A percentile compares a stretch with the other conserved stretches of the same genome.
Evolutionary conservation across 2,888 invertebrate species (phyloP).

Genomic region (Tricholauxania praeusta): DNA sequence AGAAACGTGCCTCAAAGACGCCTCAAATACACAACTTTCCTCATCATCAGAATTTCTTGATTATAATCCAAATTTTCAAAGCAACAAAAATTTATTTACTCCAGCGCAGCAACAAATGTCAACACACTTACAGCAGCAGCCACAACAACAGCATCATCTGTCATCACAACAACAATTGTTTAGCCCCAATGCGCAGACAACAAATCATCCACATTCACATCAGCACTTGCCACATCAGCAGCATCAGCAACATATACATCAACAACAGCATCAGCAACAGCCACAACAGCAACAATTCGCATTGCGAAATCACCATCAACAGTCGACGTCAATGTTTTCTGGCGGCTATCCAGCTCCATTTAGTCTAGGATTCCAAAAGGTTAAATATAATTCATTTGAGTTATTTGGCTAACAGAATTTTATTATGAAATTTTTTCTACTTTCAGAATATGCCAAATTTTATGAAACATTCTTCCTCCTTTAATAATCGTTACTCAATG

Average conservation of each 20-base stretch:
- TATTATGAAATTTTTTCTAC: background rate
- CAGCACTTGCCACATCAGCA: conserved; percentile 35
- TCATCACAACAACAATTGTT: conserved; percentile 42
- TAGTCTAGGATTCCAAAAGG: conserved; percentile 63
- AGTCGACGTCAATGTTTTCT: conserved; percentile 35
- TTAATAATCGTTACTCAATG: conserved; percentile 61
- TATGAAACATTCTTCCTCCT: conserved; percentile 55
- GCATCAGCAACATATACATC: conserved; percentile 40
- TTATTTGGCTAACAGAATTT: background rate
- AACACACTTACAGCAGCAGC: conserved; percentile 45
- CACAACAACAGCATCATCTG: conserved; percentile 48
- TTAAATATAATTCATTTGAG: background rate
- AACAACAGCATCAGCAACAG: conserved; percentile 51
- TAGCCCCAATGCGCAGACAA: conserved; percentile 43
- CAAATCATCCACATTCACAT: conserved; percentile 40
- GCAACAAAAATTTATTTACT: conserved; percentile 34
- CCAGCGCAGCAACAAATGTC: conserved; percentile 28
- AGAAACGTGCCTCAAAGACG: conserved; percentile 67
- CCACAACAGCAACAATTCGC: conserved; percentile 55
- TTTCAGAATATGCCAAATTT: conserved; percentile 54
- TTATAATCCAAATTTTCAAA: conserved; percentile 60
- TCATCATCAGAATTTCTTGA: conserved; percentile 67
- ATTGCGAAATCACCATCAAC: conserved; percentile 36
- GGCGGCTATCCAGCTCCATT: conserved; percentile 56
- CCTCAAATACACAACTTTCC: conserved; percentile 62